These are phyloP conservation scores for Ancistrus triradiatus DNA, from an alignment of 2,113 vertebrate species.

Conservation along the genomic window DNA sequence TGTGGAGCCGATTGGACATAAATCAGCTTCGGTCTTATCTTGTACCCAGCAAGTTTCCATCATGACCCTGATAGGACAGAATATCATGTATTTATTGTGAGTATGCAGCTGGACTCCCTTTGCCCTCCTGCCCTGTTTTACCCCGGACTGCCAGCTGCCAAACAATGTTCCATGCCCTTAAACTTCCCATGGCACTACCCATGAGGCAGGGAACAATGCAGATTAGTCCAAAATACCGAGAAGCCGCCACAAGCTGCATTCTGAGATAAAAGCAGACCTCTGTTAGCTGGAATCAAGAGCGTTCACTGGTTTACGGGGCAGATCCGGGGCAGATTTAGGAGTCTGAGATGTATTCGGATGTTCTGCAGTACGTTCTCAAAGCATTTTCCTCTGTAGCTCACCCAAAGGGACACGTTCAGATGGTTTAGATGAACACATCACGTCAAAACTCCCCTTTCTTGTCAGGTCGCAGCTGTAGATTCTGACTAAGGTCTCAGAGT, in stretches of 20 bases:
- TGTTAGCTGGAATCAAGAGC: slow-evolving; percentile 53
- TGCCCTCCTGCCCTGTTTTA: slow-evolving; percentile 56
- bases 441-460: slow-evolving; percentile 13
- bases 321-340: too few species aligned
- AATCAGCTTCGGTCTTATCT: too few species aligned
- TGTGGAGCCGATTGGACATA: too few species aligned
- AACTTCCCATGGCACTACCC: slow-evolving; percentile 52
- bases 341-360: too few species aligned
- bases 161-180: slow-evolving; percentile 57
- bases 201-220: slow-evolving; percentile 72
- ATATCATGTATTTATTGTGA: too few species aligned
- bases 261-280: slow-evolving; percentile 66
- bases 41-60: too few species aligned
- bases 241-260: slow-evolving; percentile 63
- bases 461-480: neutral
- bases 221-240: slow-evolving; percentile 70
- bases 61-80: too few species aligned
- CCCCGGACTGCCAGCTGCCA: slow-evolving; percentile 33
- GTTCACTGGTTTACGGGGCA: too few species aligned
- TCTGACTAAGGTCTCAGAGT: neutral
- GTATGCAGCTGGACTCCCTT: neutral
- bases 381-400: too few species aligned
- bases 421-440: neutral
- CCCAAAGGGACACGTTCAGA: neutral
- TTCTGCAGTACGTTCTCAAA: too few species aligned